Percentiles rank a stretch among this genome's conserved stretches.
These are phyloP conservation scores for Myxocyprinus asiaticus DNA, from an alignment of 2,113 vertebrate genomes.

Conservation along the genomic window DNA sequence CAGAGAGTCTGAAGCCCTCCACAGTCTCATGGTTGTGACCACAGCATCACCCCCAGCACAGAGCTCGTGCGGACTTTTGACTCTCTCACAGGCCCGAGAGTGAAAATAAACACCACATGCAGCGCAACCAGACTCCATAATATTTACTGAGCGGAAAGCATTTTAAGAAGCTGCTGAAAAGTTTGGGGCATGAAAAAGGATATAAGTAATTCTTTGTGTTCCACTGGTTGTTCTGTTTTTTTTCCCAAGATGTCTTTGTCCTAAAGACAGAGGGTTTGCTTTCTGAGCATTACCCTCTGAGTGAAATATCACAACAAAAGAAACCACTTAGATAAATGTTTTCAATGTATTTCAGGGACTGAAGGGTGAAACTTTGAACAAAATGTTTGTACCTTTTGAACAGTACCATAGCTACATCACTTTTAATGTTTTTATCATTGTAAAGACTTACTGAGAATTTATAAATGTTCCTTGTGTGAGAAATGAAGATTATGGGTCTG, in stretches of 20 bases:
- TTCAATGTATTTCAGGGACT: neutral
- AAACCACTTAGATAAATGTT: neutral
- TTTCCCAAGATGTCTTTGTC: slow-evolving; percentile 1
- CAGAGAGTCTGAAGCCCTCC: slow-evolving; percentile 43
- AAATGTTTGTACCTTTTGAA: neutral
- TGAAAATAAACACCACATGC: slow-evolving; percentile 68
- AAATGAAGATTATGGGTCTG: no score
- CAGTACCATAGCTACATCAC: neutral
- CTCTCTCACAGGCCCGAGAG: slow-evolving; percentile 47
- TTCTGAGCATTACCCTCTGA: slow-evolving; percentile 22
- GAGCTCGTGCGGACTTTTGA: slow-evolving; percentile 48
- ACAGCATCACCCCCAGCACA: slow-evolving; percentile 49
- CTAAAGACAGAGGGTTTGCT: slow-evolving; percentile 14
- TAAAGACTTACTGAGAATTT: neutral
- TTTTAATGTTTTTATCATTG: neutral
- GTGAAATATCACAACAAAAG: neutral
- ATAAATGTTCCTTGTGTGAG: neutral
- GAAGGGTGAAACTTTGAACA: neutral
- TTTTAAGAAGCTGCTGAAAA: slow-evolving; percentile 71
- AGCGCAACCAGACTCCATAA: slow-evolving; percentile 49
- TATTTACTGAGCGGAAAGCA: slow-evolving; percentile 68
- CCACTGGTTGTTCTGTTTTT: neutral
- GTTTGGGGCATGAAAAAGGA: slow-evolving; percentile 37
- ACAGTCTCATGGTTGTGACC: slow-evolving; percentile 32
- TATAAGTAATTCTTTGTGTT: slow-evolving; percentile 52